Evolutionary conservation across 2,888 invertebrate species (phyloP).

Genomic region (Ormyrus labotus): DNA sequence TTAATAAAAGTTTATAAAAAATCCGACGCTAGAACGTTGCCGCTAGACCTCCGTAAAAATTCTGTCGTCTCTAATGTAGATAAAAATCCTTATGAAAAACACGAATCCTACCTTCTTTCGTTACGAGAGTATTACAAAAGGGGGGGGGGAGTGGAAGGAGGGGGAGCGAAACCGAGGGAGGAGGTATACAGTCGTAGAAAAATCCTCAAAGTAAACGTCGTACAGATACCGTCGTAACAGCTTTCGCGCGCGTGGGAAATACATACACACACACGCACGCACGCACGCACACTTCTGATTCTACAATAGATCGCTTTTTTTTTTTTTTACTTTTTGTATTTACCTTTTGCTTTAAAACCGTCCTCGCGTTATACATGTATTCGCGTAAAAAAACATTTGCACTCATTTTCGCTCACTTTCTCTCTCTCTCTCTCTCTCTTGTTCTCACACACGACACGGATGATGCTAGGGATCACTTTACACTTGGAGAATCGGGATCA

Average conservation of each 20-base stretch:
- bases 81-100: slow-evolving; percentile 41
- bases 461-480: slow-evolving; percentile 53
- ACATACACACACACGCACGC: too few relatives aligned
- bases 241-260: slow-evolving; percentile 15
- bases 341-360: slow-evolving; percentile 14
- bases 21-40: slow-evolving; percentile 36
- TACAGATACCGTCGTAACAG: slow-evolving; percentile 1
- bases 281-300: slow-evolving; percentile 4
- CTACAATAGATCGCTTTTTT: slow-evolving; percentile 32
- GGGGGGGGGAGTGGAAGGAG: background rate
- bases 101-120: background rate
- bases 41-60: slow-evolving; percentile 38
- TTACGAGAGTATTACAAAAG: slow-evolving; percentile 19
- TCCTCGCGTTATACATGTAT: slow-evolving; percentile 50
- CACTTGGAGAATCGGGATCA: slow-evolving; percentile 54
- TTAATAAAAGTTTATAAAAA: slow-evolving; percentile 53
- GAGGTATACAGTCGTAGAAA: slow-evolving; percentile 2
- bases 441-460: slow-evolving; percentile 51
- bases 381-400: slow-evolving; percentile 62
- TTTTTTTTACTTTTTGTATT: slow-evolving; percentile 23
- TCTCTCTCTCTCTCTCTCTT: slow-evolving; percentile 47
- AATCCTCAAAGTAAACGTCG: slow-evolving; percentile 19
- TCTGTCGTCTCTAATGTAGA: slow-evolving; percentile 9
- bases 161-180: slow-evolving; percentile 6
- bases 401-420: slow-evolving; percentile 51